Evolutionary conservation across 2,888 invertebrate genomes (phyloP).

Genomic region (Melinaea marsaeus): DNA sequence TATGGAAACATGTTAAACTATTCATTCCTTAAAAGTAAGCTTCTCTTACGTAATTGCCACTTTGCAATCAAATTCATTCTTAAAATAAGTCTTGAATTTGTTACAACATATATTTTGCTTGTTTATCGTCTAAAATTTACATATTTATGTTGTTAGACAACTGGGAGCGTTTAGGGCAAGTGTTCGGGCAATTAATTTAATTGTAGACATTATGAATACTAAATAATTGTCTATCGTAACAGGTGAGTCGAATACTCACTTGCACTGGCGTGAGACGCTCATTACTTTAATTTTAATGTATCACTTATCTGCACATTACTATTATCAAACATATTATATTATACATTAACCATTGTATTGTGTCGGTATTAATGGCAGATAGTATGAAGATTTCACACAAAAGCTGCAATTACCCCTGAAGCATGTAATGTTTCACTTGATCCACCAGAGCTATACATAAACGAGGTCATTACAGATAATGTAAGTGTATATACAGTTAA

Average conservation of each 20-base stretch:
- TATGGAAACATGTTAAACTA: conserved; percentile 2
- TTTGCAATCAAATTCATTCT: conserved; percentile 2
- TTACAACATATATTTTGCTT: conserved; percentile 15
- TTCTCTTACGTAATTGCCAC: background rate
- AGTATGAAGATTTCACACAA: background rate
- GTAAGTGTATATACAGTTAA: background rate
- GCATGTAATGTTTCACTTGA: no score
- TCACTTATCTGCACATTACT: background rate
- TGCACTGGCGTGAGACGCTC: background rate
- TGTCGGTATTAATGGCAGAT: background rate
- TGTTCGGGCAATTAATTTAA: conserved; percentile 23
- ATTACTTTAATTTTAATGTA: conserved; percentile 3
- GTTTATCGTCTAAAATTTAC: conserved; percentile 27
- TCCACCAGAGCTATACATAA: no score
- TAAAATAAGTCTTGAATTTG: conserved; percentile 10
- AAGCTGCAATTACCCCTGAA: no score
- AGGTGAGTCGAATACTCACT: background rate
- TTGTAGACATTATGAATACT: conserved; percentile 18
- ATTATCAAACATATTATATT: background rate
- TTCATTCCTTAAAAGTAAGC: conserved; percentile 1
- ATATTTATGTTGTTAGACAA: conserved; percentile 23
- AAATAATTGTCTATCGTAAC: conserved; percentile 6
- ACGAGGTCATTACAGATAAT: no score
- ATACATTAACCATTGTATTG: background rate
- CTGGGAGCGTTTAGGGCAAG: conserved; percentile 17